These are phyloP conservation scores for Heteronetta atricapilla DNA, from an alignment of 2,113 vertebrate species.

Conservation along the genomic window DNA sequence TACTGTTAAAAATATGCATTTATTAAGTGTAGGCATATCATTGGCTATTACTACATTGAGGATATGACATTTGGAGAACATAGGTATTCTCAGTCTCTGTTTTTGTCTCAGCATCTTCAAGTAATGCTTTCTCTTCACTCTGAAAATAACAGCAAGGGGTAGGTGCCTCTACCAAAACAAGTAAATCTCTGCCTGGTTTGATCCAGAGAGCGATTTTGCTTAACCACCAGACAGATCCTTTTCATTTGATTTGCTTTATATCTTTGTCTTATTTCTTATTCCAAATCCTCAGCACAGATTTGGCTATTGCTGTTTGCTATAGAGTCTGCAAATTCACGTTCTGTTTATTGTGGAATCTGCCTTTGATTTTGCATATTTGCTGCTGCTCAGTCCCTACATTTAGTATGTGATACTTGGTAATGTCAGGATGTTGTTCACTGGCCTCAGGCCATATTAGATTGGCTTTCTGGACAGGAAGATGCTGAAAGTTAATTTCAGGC, in stretches of 20 bases:
- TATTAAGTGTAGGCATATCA: neutral
- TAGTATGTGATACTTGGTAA: neutral
- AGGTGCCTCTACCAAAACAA: neutral
- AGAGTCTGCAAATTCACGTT: neutral
- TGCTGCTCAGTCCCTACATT: neutral
- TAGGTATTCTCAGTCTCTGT: neutral
- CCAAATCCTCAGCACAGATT: neutral
- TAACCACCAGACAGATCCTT: neutral
- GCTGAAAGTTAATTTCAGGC: neutral
- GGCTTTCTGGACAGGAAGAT: neutral
- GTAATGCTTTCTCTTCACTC: neutral
- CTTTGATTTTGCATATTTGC: neutral
- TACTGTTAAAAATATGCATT: neutral
- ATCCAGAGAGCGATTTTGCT: neutral
- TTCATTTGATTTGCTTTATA: neutral
- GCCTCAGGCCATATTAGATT: neutral
- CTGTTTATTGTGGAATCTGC: neutral
- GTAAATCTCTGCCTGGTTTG: neutral
- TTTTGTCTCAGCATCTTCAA: neutral
- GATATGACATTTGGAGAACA: neutral
- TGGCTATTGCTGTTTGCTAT: neutral
- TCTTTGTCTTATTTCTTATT: neutral
- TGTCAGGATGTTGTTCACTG: fast-evolving
- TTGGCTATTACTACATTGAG: fast-evolving
- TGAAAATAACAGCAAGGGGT: neutral